Base-by-base conservation (phyloP, 2,797 vertebrate genomes). In the Mus minutoides region DNA sequence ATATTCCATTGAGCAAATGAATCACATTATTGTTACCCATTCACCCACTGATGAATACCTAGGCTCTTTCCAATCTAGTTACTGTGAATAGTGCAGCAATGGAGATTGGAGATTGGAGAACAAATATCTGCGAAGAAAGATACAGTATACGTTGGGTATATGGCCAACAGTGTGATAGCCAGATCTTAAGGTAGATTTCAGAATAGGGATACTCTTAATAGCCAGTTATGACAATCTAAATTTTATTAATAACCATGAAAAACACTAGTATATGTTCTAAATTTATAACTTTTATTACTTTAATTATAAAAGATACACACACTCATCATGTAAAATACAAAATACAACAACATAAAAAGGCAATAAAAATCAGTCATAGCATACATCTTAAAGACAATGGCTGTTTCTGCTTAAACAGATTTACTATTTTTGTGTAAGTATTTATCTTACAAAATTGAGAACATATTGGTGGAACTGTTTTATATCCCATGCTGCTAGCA, bases 361-460 rank as follows among this genome's bases (percentile, higher is more conserved):
- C 93, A 95, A 67, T 52, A 62, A 78, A 78, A 62, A 84, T 64
- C 40, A 62, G 5, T 76, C 6, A 4, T 54, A 24, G 22, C 62
- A 69, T 40, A 37, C 64, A 67, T 54, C 16, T 54, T 79, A 90
- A 24, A 91, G 34, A 62, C 52, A 83, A 83, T 31, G 26, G 1
- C 31, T 79, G 4, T 88, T 91, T 91, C 73, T 11, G 29, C 46
- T 78, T 83, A 29, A 24, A 37, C 19, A 26, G 17, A 89, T 62
- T 87, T 77, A 17, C 2, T 71, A 87, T 3, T 77, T 89, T 62
- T 34, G 46, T 64, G 54, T 37, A 43, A 86, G 22, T 77, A 19
- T 0, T 76, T 86, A 21, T 87, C 69, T 67, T 94, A 86, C 56
- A 90, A 90, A 88, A 62, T 69, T 93, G 22, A 78, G 40, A 73